These are phyloP conservation scores for Indicator indicator DNA, from an alignment of 2,113 vertebrate species.

Conservation along the genomic window DNA sequence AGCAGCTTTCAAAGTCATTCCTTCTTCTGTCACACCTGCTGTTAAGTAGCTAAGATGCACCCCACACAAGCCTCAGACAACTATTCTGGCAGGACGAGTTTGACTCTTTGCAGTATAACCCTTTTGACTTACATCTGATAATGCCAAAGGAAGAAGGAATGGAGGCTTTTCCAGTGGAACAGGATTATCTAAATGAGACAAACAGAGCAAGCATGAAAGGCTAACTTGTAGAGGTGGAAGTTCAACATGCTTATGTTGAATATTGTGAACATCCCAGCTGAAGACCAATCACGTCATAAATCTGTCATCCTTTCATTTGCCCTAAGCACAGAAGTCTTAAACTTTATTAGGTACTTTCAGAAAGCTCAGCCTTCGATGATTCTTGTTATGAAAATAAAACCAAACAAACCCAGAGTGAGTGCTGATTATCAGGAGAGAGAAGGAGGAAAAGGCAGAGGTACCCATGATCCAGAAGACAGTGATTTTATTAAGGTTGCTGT, in stretches of 20 bases:
- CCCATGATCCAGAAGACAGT: neutral
- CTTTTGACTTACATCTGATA: neutral
- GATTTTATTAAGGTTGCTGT: neutral
- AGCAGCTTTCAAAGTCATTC: conserved; percentile 10
- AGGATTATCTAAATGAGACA: neutral
- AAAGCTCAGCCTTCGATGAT: neutral
- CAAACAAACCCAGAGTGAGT: neutral
- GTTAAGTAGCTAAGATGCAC: neutral
- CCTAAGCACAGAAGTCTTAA: neutral
- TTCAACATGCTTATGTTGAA: neutral
- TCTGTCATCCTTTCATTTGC: neutral
- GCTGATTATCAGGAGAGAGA: neutral
- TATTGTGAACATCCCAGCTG: neutral
- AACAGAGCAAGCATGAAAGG: neutral
- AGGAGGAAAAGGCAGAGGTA: neutral
- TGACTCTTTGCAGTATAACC: neutral
- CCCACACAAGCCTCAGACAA: neutral
- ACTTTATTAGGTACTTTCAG: neutral
- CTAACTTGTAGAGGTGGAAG: neutral
- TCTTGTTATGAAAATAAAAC: neutral
- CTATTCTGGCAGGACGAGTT: neutral
- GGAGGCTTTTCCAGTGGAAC: neutral
- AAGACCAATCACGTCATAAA: neutral
- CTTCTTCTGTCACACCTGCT: conserved; percentile 37
- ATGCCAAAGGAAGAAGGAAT: neutral